Percentiles rank a stretch among this genome's conserved stretches.
These are phyloP conservation scores for Odobenus rosmarus DNA, from an alignment of 2,113 vertebrate species.

Conservation along the genomic window DNA sequence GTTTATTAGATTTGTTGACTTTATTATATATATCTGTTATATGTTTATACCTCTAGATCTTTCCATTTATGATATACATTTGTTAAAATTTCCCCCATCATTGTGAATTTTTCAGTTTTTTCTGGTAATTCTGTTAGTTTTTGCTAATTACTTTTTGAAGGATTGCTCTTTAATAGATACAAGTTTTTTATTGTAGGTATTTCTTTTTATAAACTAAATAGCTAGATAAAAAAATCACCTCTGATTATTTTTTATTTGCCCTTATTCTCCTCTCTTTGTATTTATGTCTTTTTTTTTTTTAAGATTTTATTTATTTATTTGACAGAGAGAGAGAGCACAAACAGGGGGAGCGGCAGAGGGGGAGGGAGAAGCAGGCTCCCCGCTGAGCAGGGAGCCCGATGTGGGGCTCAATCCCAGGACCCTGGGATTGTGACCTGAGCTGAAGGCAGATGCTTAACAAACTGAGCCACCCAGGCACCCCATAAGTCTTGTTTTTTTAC, in stretches of 20 bases:
- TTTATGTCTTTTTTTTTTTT: not conserved
- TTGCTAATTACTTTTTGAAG: not conserved
- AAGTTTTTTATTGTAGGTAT: not conserved
- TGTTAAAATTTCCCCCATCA: not conserved
- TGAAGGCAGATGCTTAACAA: too few relatives aligned
- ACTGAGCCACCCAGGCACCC: too few relatives aligned
- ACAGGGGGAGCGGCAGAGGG: too few relatives aligned
- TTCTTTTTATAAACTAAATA: not conserved
- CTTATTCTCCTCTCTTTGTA: not conserved
- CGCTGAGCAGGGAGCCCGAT: too few relatives aligned
- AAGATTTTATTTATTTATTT: too few relatives aligned
- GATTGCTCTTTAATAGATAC: not conserved
- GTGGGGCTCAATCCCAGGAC: too few relatives aligned
- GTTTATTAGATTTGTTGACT: not conserved
- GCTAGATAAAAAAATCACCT: not conserved
- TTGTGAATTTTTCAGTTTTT: conserved; percentile 7
- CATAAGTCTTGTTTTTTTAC: not conserved
- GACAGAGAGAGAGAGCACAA: too few relatives aligned
- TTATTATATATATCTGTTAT: not conserved
- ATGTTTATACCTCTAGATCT: not conserved
- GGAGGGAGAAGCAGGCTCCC: too few relatives aligned
- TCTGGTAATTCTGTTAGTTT: not conserved
- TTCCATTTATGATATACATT: not conserved
- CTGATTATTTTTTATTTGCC: not conserved
- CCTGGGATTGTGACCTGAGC: too few relatives aligned